Base-by-base conservation (phyloP, 2,113 vertebrate species). In the Cepphus grylle region DNA sequence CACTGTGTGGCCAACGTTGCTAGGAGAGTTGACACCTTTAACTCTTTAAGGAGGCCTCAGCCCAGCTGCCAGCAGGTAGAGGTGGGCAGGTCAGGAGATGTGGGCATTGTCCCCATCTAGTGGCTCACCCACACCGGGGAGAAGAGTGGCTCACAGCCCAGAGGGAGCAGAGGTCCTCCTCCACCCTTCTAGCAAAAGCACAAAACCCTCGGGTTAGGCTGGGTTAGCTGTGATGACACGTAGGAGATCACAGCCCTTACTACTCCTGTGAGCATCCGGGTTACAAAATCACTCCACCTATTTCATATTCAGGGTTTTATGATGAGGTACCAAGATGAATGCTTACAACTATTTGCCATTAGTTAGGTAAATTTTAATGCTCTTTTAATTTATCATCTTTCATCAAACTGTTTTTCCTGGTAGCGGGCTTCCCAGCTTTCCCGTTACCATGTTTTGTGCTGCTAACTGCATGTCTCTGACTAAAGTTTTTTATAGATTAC, bases 81-180 rank as follows among this genome's bases (percentile, higher is more conserved):
- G 2, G 1, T 47, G 65, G 72, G 72, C 72, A 55, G 43, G 52
- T 30, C n/a, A 45, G 55, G 93, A 88, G 47, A 65, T 66, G 38
- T 80, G 94, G 49, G 77, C 78, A 79, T 27, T 96, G 91, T 96
- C 97, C 84, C 96, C 95, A 95, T 72, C 97, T 97, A 97, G 95
- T 96, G 97, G 95, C 62, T 93, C 73, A 45, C 49, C 40, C 32
- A 53, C 66, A 32, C 16, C 1, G 20, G n/a, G 72, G 12, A 66
- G 36, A 52, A 62, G 66, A 81, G 27, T 32, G 22, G n/a, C 27
- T 92, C 50, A 50, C 22, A 78, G n/a, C 27, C 47, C 55, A 72
- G 59, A 89, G 25, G 18, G 15, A 85, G 25, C 34, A 49, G 61
- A 92, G 56, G 42, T 78, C 30, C 38, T 72, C 9, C 69, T 61